Base-by-base conservation (phyloP, 2,113 vertebrate species). In the Lepus timidus region DNA sequence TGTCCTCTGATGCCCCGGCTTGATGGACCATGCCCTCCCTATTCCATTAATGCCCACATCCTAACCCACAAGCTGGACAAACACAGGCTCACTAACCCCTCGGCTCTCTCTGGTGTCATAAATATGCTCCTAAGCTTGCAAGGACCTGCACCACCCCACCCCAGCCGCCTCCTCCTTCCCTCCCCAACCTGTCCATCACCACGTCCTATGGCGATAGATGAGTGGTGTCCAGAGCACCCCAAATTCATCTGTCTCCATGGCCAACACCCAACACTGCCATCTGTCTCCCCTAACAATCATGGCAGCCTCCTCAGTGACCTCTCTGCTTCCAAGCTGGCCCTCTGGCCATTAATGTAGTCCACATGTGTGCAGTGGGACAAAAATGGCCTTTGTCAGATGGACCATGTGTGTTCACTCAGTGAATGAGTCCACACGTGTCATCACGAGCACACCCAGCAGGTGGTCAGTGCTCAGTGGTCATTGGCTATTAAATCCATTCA, bases 241-340 rank as follows among this genome's bases (percentile, higher is more conserved):
- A 6, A 5, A 19, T 12, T 10, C 61, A 6, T 4, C 14, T 27
- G 0, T 68, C 27, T 12, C 4, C 1, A 2, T 0, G 1, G 13
- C 20, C 25, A 62, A 22, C 17, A 70, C 44, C 68, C 17, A n/a
- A 36, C 68, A 71, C n/a, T n/a, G 27, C 1, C 16, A 4, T 13
- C 73, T 9, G 9, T 7, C 36, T 25, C 55, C 52, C 7, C 10
- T 14, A 10, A 51, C 16, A 55, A 73, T 20, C 44, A 4, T 0
- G 27, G 9, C 33, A n/a, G 31, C 33, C 27, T 31, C 65, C 49
- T 27, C 20, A 13, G 8, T 13, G 14, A 9, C 49, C 29, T 25
- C 29, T 62, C 80, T 62, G 36, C 17, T 6, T 29, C n/a, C 3
- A 0, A 2, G 61, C 19, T 44, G 39, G 23, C 44, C 51, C n/a